Evolutionary conservation across 1,140 invertebrate species (phyloP).

Genomic region (Branchinecta lindahli): DNA sequence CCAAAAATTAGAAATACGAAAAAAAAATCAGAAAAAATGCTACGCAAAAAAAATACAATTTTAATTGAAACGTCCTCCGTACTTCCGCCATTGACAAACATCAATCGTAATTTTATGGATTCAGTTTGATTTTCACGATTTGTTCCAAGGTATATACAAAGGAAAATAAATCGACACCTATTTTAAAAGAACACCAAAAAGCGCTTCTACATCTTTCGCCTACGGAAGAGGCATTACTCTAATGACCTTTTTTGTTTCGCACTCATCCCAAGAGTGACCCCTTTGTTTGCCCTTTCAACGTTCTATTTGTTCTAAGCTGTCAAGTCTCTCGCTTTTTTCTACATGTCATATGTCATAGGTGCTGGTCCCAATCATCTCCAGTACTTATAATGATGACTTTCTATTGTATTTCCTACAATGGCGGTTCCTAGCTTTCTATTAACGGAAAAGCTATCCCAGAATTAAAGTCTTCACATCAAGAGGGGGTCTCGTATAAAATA

Average conservation of each 20-base stretch:
- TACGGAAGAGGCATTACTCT: neutral
- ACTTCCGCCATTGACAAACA: too few species aligned
- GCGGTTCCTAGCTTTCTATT: constrained; percentile 6
- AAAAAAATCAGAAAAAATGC: too few species aligned
- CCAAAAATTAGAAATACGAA: too few species aligned
- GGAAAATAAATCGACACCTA: too few species aligned
- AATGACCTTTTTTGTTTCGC: neutral
- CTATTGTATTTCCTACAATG: constrained; percentile 2
- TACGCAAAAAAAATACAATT: too few species aligned
- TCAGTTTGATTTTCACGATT: too few species aligned
- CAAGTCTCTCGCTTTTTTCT: constrained; percentile 1
- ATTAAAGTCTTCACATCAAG: constrained; percentile 3
- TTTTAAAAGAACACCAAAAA: constrained; percentile 10
- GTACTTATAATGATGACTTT: constrained; percentile 11
- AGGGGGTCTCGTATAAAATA: constrained; percentile 8
- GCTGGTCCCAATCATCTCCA: constrained; percentile 5
- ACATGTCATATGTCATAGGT: constrained; percentile 7
- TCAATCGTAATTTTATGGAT: too few species aligned
- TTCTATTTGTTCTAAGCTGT: neutral
- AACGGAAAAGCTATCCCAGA: constrained; percentile 8
- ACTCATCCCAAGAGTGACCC: neutral
- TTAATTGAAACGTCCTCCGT: too few species aligned
- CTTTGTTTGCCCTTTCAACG: neutral
- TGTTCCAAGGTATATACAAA: too few species aligned
- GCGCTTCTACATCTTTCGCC: neutral